Evolutionary conservation across 2,888 invertebrate genomes (phyloP), one percentile per base, ranked within the genome.

Genomic region (Agrotis segetum): DNA sequence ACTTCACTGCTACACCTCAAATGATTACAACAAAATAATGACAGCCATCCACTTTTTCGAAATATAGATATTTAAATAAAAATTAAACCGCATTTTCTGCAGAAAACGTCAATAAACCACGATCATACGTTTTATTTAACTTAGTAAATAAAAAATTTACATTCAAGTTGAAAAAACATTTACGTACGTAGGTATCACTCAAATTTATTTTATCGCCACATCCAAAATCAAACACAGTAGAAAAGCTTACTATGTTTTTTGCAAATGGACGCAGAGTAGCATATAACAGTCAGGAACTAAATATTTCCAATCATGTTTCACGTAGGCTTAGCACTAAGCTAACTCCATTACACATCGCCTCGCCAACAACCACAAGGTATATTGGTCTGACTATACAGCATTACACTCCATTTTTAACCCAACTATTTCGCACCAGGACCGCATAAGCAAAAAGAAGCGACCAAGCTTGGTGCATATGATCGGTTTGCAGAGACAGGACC

Each of bases 381-480:
- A 79, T 49, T 68, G 83, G 79, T 82, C 67, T 67, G 46, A 60
- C 64, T 67, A 63, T 78, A 79, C 82, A 67, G 55, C 83, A 68
- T 79, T 79, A 63, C 83, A 79, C 79, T 56, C 68, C 67, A 82
- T 79, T 65, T 82, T 79, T 82, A 79, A 79, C 21, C 74, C 17
- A 61, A 82, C 16, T 72, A 71, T 79, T 76, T 83, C 78, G 72
- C 74, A 82, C 62, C 84, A 97, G 97, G 97, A 97, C 84, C 97
- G 97, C 76, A 91, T 97, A 87, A 96, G 95, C 86, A 97, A 97
- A 93, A 97, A 97, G 95, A 98, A 98, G 92, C 97, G 98, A 71
- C 98, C 98, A 77, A 98, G 98, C 89, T 95, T 98, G 89, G 98
- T 98, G 67, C 98, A 98, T 92, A 97, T 98, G 96, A 98, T 98